These are phyloP conservation scores for Zosterops pallidus DNA, from an alignment of 2,113 vertebrate species.

Conservation along the genomic window DNA sequence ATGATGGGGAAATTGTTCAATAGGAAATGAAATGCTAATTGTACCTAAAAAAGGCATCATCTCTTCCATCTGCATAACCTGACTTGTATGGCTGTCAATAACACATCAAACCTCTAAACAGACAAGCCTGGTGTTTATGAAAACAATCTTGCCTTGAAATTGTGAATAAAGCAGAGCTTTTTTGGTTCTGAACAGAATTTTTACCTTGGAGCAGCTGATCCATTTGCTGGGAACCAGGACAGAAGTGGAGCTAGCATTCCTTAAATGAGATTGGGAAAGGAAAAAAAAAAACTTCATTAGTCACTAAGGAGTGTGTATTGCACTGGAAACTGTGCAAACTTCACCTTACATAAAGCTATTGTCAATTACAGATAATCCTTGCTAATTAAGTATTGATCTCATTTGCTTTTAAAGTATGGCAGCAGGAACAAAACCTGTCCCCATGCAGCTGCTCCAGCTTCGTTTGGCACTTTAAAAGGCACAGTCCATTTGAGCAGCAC, in stretches of 20 bases:
- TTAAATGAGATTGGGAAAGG: background rate
- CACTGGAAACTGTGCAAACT: background rate
- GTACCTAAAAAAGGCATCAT: conserved; percentile 15
- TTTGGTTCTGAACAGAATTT: background rate
- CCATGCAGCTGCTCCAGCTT: background rate
- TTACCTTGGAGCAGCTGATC: background rate
- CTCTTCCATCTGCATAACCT: conserved; percentile 23
- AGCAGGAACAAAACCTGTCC: background rate
- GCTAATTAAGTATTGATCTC: background rate
- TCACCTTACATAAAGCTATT: background rate
- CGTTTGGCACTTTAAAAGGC: background rate
- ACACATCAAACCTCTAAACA: background rate
- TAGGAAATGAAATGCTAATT: conserved; percentile 60
- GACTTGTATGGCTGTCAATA: conserved; percentile 14
- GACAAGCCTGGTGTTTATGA: background rate
- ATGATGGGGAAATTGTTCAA: conserved; percentile 7
- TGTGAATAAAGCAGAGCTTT: background rate
- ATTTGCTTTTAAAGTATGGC: background rate
- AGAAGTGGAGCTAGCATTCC: background rate
- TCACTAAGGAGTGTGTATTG: background rate
- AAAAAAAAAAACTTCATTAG: background rate
- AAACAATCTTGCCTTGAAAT: background rate
- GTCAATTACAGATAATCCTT: background rate
- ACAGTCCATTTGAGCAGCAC: background rate
- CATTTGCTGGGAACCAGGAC: background rate